phyloP scores from a whole-genome alignment of 2,888 invertebrate genomes.

The Torymus tubicola region DNA sequence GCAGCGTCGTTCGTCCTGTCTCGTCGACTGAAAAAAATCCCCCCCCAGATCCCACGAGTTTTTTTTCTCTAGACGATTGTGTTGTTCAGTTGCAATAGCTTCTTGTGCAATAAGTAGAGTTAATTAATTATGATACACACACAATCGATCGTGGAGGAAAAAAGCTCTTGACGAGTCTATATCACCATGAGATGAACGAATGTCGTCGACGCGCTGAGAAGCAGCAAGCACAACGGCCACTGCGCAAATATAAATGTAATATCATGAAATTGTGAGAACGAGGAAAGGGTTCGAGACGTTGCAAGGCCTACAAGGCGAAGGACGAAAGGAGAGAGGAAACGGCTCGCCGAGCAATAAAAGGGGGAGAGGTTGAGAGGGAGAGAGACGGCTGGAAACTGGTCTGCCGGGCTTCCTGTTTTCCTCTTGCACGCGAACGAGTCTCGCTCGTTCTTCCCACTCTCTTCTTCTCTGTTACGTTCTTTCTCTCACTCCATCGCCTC shows the following conservation, averaged over 20 bases:
- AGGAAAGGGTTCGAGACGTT: slow-evolving; percentile 6
- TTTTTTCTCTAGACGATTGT: slow-evolving; percentile 52
- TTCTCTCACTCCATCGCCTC: slow-evolving; percentile 13
- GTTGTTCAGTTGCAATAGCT: too few relatives aligned
- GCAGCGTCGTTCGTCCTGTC: slow-evolving; percentile 35
- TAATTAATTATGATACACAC: slow-evolving; percentile 59
- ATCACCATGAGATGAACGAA: slow-evolving; percentile 51
- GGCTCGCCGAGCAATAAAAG: background rate
- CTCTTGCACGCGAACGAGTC: slow-evolving; percentile 60
- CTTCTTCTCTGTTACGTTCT: slow-evolving; percentile 22
- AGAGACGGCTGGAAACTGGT: slow-evolving; percentile 37
- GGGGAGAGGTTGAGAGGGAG: background rate
- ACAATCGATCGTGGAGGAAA: slow-evolving; percentile 58
- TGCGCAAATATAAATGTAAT: too few relatives aligned
- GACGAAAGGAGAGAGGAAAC: background rate
- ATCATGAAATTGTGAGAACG: background rate
- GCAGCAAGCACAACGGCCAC: background rate
- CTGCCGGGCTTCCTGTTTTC: slow-evolving; percentile 57
- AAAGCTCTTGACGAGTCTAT: slow-evolving; percentile 35
- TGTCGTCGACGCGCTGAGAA: slow-evolving; percentile 53
- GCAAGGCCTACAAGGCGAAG: background rate
- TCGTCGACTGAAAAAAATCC: slow-evolving; percentile 54
- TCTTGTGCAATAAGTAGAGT: background rate
- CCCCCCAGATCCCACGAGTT: slow-evolving; percentile 64
- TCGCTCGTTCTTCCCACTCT: slow-evolving; percentile 54